Conservation (phyloP, 1,140 invertebrate species). For the Plectrocnemia conspersa region DNA sequence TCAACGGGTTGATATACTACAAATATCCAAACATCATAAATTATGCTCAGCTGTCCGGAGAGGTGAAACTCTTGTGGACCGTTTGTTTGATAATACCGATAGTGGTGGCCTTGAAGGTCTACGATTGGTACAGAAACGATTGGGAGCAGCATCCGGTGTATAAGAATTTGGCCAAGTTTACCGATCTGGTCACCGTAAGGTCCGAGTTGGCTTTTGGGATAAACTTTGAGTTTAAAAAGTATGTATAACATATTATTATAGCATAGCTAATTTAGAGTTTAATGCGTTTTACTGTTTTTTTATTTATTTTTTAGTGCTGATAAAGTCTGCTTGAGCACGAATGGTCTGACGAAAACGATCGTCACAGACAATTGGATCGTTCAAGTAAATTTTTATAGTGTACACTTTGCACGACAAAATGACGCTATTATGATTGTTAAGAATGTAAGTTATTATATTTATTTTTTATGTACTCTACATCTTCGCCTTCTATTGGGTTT, state of each 20-base stretch:
- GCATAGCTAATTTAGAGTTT: not conserved
- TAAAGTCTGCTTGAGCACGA: constrained; percentile 68
- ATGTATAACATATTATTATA: constrained; percentile 28
- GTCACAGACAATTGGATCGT: constrained; percentile 88
- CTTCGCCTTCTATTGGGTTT: no score
- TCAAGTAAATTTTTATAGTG: constrained; percentile 70
- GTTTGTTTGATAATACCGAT: constrained; percentile 40
- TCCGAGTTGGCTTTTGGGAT: constrained; percentile 65
- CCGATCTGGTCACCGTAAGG: constrained; percentile 59
- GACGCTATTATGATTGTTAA: constrained; percentile 71
- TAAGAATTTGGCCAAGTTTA: constrained; percentile 60
- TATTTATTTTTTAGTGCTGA: constrained; percentile 57
- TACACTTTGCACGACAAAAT: constrained; percentile 71
- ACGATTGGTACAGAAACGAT: constrained; percentile 63
- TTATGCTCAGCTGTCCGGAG: no score
- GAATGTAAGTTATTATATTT: constrained; percentile 47
- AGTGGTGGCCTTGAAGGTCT: constrained; percentile 48
- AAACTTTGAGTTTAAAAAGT: constrained; percentile 73
- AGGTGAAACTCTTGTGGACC: constrained; percentile 43
- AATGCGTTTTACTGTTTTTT: constrained; percentile 20
- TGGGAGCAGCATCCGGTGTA: constrained; percentile 74
- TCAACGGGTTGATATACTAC: constrained; percentile 45
- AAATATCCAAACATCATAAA: no score
- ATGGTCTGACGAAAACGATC: constrained; percentile 64
- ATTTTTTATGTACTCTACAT: constrained; percentile 21